Evolutionary conservation across 1,140 invertebrate genomes (phyloP).

Genomic region (Psilanteris sp.): DNA sequence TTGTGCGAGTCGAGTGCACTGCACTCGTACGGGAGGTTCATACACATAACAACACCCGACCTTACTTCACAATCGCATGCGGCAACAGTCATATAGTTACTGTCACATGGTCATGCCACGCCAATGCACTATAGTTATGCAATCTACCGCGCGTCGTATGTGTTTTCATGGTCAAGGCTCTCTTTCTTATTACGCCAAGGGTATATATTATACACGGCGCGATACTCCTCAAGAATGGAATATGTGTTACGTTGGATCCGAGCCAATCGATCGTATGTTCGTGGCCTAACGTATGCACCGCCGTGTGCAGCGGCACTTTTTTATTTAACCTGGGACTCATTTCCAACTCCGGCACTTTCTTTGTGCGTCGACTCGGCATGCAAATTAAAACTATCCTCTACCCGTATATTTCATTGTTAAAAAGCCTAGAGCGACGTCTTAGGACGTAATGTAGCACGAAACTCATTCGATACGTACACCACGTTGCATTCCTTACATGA

Average conservation of each 20-base stretch:
- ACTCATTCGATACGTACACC: too few relatives aligned
- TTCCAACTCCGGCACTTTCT: too few relatives aligned
- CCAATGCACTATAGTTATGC: conserved; percentile 74
- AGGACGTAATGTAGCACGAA: too few relatives aligned
- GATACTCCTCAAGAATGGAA: conserved; percentile 18
- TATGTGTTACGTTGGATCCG: conserved; percentile 19
- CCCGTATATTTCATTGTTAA: too few relatives aligned
- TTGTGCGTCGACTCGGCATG: too few relatives aligned
- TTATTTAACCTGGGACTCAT: too few relatives aligned
- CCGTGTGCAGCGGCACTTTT: too few relatives aligned
- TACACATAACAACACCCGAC: conserved; percentile 47
- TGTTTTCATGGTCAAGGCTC: conserved; percentile 76
- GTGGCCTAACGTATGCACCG: neutral
- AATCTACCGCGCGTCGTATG: conserved; percentile 70
- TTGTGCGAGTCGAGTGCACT: conserved; percentile 58
- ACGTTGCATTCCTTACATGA: too few relatives aligned
- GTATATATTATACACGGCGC: conserved; percentile 22
- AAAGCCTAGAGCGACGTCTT: too few relatives aligned
- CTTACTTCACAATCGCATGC: conserved; percentile 60
- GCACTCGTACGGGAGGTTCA: conserved; percentile 47
- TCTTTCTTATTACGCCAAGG: conserved; percentile 40
- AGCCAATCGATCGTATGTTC: conserved; percentile 30
- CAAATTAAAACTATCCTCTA: too few relatives aligned
- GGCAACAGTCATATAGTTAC: conserved; percentile 51
- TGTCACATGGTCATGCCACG: conserved; percentile 56